Base-by-base conservation (phyloP, 1,140 invertebrate genomes). In the Pentalonia nigronervosa region DNA sequence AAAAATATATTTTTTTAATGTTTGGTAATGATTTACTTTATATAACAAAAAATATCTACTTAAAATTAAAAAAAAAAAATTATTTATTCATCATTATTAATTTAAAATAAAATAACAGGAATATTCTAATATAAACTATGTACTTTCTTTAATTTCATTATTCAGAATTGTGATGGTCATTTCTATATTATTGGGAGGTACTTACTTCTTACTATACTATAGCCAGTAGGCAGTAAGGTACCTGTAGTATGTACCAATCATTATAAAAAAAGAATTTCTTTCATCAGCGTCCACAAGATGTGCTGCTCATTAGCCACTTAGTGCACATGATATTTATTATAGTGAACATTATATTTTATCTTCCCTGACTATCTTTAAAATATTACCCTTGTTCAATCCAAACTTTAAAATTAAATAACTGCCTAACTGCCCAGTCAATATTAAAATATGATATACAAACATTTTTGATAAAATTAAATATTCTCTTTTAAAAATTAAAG, bases 381-480 rank as follows among this genome's bases (percentile, higher is more conserved):
- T 76, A n/a, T 3, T 76, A 17, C 11, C 60, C 60, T n/a, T 76
- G 60, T 76, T 76, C 30, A 76, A n/a, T 86, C 9, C 47, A 86
- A 86, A 86, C 41, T 86, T 86, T 25, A 86, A 86, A 86, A 47
- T 47, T 86, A 47, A 86, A 47, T 45, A 45, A 45, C 21, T 41
- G 2, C 25, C 11, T 45, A 45, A 45, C 21, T 41, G 2, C 25
- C 11, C 41, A 86, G 41, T 45, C 41, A 47, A 86, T 76, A 45
- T 84, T 84, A 84, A 84, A 21, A 84, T 84, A 84, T 23, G 21
- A 84, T 25, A 45, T 25, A 45, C 30, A 11, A 86, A 47, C 3
- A 30, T 86, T 47, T 86, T 86, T 86, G 41, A 86, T 45, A 86
- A 86, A 86, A 86, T 86, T 86, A 45, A 86, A 86, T 25, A 45